phyloP scores from a whole-genome alignment of 2,888 invertebrate genomes.

The Coenonympha arcania region DNA sequence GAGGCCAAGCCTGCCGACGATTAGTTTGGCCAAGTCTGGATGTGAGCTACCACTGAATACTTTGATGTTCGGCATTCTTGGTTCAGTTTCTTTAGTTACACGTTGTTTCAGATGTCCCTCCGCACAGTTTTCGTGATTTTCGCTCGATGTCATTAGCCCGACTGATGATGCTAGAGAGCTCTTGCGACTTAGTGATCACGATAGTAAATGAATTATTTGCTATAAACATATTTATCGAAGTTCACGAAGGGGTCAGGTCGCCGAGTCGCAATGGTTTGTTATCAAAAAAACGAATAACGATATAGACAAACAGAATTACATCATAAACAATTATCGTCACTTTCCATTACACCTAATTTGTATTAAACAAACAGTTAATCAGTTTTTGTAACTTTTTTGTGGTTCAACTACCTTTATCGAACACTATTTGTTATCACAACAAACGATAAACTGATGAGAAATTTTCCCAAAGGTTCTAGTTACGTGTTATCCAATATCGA shows the following conservation, averaged over 20 bases:
- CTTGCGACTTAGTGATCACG: slow-evolving; percentile 38
- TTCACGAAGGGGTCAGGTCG: slow-evolving; percentile 46
- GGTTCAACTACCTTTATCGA: too few relatives aligned
- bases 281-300: slow-evolving; percentile 31
- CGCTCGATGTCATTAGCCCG: slow-evolving; percentile 52
- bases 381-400: background rate
- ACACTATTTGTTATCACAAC: too few relatives aligned
- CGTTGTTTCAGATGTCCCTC: slow-evolving; percentile 33
- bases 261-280: slow-evolving; percentile 45
- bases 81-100: slow-evolving; percentile 22
- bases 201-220: slow-evolving; percentile 51
- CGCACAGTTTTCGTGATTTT: slow-evolving; percentile 33
- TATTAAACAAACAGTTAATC: background rate
- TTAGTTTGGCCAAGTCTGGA: slow-evolving; percentile 95
- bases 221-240: slow-evolving; percentile 53
- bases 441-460: too few relatives aligned
- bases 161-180: slow-evolving; percentile 35
- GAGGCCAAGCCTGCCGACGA: slow-evolving; percentile 94
- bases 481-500: too few relatives aligned
- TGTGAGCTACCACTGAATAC: slow-evolving; percentile 99
- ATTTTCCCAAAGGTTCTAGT: too few relatives aligned
- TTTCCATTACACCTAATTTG: slow-evolving; percentile 1
- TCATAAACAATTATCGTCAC: slow-evolving; percentile 26
- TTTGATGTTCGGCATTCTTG: slow-evolving; percentile 98
- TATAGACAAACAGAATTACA: slow-evolving; percentile 29